phyloP scores from a whole-genome alignment of 2,888 invertebrate genomes.

The Pegoplata infirma region DNA sequence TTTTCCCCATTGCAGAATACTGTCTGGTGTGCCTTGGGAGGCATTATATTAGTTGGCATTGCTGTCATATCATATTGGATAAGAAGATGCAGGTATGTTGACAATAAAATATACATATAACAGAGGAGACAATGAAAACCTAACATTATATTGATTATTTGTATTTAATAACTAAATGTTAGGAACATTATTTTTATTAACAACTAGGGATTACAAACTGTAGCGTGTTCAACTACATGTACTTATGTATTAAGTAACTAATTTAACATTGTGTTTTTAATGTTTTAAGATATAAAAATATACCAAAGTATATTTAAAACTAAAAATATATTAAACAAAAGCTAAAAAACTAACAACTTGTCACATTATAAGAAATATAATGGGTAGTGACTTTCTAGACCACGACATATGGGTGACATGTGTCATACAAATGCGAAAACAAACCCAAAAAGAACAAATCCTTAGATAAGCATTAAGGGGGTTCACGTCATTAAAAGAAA shows the following conservation, averaged over 20 bases:
- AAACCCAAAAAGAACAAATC: no score
- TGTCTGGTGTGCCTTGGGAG: conserved; percentile 78
- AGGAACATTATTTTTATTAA: not conserved
- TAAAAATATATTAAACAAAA: no score
- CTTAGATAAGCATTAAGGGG: no score
- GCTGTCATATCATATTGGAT: conserved; percentile 78
- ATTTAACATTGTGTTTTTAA: no score
- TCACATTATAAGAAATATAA: no score
- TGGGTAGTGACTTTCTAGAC: conserved; percentile 7
- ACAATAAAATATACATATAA: no score
- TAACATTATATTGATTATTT: not conserved
- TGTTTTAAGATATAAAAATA: not conserved
- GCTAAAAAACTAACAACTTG: no score
- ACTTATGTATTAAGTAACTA: not conserved
- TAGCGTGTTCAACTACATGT: not conserved
- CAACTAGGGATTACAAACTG: not conserved
- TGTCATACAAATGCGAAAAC: conserved; percentile 8
- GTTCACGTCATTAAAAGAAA: no score
- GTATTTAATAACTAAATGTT: conserved; percentile 9
- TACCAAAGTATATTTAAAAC: no score
- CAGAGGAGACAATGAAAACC: not conserved
- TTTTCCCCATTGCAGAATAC: conserved; percentile 73
- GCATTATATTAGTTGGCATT: conserved; percentile 76
- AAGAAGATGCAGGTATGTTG: conserved; percentile 78
- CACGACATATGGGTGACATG: conserved; percentile 29